Evolutionary conservation across 2,888 invertebrate genomes (phyloP), one percentile per base, ranked within the genome.

Genomic region (Heliconius aoede): DNA sequence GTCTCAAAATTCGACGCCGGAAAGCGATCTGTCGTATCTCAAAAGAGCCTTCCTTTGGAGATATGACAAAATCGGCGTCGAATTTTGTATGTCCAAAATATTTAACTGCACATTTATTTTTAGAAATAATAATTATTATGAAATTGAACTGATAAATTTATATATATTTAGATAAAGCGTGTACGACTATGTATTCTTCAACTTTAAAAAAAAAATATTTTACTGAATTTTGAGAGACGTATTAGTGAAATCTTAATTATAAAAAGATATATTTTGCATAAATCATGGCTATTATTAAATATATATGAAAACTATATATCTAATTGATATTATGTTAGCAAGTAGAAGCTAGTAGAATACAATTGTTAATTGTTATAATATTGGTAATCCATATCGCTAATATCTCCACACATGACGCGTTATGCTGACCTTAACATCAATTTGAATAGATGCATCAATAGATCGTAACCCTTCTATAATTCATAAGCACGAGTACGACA

Each of bases 381-480:
- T 15, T 40, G 24, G 40, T 65, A 40, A 40, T 40, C n/a, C 15
- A 24, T 55, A 5, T 28, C 21, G 30, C 51, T 8, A 32, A 69
- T 7, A 7, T 32, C 36, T 65, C 30, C 51, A 21, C 32, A 69
- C n/a, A 55, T 69, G n/a, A 55, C 51, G 13, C 30, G 30, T 32
- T n/a, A 69, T 5, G 55, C 15, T 69, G 32, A 15, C 68, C 68
- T 69, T 69, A 40, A 46, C 61, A 60, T 8, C 46, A 30, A 62
- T 62, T 73, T 73, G 62, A 64, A 62, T 73, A 32, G 28, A n/a
- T 61, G 11, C 40, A 64, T 40, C 40, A 72, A n/a, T 40, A n/a
- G 61, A 62, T 73, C 3, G 28, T 62, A 24, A n/a, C n/a, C n/a
- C n/a, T 62, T 55, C 36, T 61, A 61, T 74, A 46, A 68, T 60